Evolutionary conservation across 2,888 invertebrate genomes (phyloP), one percentile per base, ranked within the genome.

Genomic region (Drosophila quinaria): DNA sequence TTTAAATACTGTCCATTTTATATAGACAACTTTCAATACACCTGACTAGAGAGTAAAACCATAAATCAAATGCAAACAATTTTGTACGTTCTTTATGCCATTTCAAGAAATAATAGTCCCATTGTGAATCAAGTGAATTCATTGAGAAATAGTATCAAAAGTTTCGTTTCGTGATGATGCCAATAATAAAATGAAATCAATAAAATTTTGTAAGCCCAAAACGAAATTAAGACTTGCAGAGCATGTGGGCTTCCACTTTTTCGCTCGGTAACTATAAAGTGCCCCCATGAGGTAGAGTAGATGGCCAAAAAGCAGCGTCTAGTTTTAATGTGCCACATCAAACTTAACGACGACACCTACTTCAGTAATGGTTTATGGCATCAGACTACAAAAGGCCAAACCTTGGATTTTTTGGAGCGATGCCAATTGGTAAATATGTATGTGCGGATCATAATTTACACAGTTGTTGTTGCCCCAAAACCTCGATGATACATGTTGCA

Each of bases 321-420:
- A 42, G 84, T 67, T 56, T 89, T 87, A 89, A 89, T 84, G 84
- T 78, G 71, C 46, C 84, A 84, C 84, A 89, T 85, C 80, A 87
- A 84, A 89, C 69, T 85, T 89, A 87, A 89, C 84, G 84, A 84
- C 79, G 80, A 85, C 84, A 85, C 84, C 84, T 85, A 85, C 89
- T 89, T 84, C 81, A 73, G 35, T 82, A 74, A 78, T 81, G 76
- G 59, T 81, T 82, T 82, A 82, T 73, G 68, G 60, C 66, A n/a
- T 35, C 60, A 62, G 61, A 64, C 62, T 39, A 62, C 60, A 75
- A 63, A 56, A 50, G 58, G 56, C 47, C 61, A 67, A 70, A 50
- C 72, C 49, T 61, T 58, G 70, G 29, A 46, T 33, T 44, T 49
- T 11, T 64, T 46, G 71, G 66, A 78, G 68, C 82, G 80, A 69